These are phyloP conservation scores for Labeo calbasu DNA, from an alignment of 2,797 vertebrate species.

Conservation along the genomic window DNA sequence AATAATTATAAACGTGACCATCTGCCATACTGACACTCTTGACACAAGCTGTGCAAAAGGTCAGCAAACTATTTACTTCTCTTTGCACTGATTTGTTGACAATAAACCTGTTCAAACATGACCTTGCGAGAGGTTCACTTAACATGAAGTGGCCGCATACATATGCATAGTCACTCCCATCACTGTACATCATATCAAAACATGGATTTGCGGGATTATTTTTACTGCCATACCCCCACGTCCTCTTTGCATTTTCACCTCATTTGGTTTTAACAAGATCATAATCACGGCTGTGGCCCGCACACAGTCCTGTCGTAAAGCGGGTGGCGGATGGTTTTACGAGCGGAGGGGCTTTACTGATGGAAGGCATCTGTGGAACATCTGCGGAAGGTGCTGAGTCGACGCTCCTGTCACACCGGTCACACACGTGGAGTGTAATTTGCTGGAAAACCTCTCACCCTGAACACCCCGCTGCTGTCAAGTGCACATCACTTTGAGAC, in stretches of 20 bases:
- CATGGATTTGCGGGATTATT: neutral
- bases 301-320: conserved; percentile 45
- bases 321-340: conserved; percentile 14
- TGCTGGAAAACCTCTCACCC: conserved; percentile 38
- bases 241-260: conserved; percentile 41
- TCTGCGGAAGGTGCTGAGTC: conserved; percentile 56
- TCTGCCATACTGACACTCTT: neutral
- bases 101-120: neutral
- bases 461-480: conserved; percentile 36
- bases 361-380: conserved; percentile 56
- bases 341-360: conserved; percentile 36
- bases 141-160: neutral
- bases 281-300: conserved; percentile 47
- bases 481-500: conserved; percentile 19
- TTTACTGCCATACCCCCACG: conserved; percentile 28
- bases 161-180: conserved; percentile 10
- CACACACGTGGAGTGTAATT: conserved; percentile 37
- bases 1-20: neutral
- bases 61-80: neutral
- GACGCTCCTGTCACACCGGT: conserved; percentile 50
- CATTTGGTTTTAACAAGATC: conserved; percentile 55
- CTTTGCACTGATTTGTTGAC: neutral
- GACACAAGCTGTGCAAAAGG: neutral
- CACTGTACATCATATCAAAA: conserved; percentile 25
- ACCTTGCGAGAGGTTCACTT: conserved; percentile 5